Evolutionary conservation across 2,888 invertebrate species (phyloP).

Genomic region (Acholoe squamosa): DNA sequence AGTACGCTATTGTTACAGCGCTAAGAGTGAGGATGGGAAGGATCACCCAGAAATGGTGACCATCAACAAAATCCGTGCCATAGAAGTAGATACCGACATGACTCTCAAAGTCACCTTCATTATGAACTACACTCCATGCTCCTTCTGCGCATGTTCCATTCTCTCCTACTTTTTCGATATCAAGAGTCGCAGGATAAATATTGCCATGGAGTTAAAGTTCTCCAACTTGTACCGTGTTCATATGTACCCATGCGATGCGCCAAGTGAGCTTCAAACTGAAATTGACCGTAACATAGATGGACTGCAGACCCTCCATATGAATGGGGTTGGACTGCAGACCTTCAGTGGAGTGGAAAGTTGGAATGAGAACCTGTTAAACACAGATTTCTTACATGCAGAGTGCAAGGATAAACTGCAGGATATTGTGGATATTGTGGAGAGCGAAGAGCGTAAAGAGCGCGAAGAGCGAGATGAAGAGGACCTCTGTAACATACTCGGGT

Average conservation of each 20-base stretch:
- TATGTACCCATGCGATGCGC: constrained; percentile 57
- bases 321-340: constrained; percentile 55
- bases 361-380: constrained; percentile 58
- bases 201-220: constrained; percentile 57
- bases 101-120: constrained; percentile 49
- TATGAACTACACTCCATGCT: constrained; percentile 57
- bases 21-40: constrained; percentile 43
- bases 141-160: constrained; percentile 44
- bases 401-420: constrained; percentile 50
- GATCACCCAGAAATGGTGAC: constrained; percentile 49
- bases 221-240: constrained; percentile 53
- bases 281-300: constrained; percentile 54
- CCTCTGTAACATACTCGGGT: constrained; percentile 55
- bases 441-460: constrained; percentile 28
- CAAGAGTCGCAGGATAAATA: constrained; percentile 44
- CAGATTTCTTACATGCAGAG: constrained; percentile 34
- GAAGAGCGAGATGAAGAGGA: constrained; percentile 53
- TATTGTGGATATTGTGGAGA: constrained; percentile 56
- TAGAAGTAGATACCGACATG: constrained; percentile 39
- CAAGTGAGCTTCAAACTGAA: constrained; percentile 52
- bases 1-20: constrained; percentile 39
- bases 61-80: constrained; percentile 59
- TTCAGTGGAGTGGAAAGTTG: constrained; percentile 52
- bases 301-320: constrained; percentile 55
- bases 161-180: constrained; percentile 59